Base-by-base conservation (phyloP, 2,797 vertebrate genomes). In the Hafferia zeledoni region DNA sequence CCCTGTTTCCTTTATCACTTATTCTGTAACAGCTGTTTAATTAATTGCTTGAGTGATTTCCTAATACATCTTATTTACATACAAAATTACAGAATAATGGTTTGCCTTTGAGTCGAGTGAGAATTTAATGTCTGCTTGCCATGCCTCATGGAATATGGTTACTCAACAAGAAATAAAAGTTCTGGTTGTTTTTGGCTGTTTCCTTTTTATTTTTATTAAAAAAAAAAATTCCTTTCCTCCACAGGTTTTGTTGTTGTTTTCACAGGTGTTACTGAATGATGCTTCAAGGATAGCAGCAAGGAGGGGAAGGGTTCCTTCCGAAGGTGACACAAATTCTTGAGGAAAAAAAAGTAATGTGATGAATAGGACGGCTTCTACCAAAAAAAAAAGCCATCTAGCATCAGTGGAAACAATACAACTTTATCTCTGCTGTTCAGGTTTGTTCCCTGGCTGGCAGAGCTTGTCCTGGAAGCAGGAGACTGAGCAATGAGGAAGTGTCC, bases 31-130 rank as follows among this genome's bases (percentile, higher is more conserved):
- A 97, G 97, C 97, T 97, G 97, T 97, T 97, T 97, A 97, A 97
- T 97, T 97, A 97, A 97, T 97, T 97, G 97, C 97, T 97, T 96
- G 94, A 97, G 90, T 2, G 79, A 93, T 92, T 97, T 95, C 95
- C 92, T 97, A 97, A 97, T 97, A 97, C 94, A 97, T 97, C 96
- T 97, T 97, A 97, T 97, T 97, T 97, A 97, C 97, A 97, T 97
- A 97, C 94, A 97, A 96, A 96, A 97, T 97, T 97, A 97, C 96
- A 95, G 96, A 97, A 97, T 96, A 97, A 97, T 97, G 91, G 92
- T 96, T 96, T 97, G 96, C 95, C 95, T 97, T 95, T 93, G 93
- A 96, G 92, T 96, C 18, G 89, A 96, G 97, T 59, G 95, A 95
- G 94, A 95, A 96, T 96, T 96, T 96, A 96, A 96, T 96, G 96